Evolutionary conservation across 2,113 vertebrate species (phyloP).

Genomic region (Emydocephalus ijimae): DNA sequence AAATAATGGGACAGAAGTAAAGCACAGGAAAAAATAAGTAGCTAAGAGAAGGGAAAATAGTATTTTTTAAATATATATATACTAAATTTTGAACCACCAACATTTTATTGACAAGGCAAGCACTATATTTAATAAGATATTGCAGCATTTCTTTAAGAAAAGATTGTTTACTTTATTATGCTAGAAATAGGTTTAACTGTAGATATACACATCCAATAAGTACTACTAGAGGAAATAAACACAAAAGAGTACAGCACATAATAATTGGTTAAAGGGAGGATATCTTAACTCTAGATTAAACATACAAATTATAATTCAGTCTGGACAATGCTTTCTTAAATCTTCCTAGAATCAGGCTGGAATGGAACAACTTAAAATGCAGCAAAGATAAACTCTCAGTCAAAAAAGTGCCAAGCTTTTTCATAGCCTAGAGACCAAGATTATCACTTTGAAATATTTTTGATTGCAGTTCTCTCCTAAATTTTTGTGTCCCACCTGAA

Average conservation of each 20-base stretch:
- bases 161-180: not conserved
- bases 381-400: not conserved
- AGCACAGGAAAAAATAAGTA: not conserved
- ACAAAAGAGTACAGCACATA: not conserved
- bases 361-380: not conserved
- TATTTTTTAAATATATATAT: not conserved
- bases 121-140: not conserved
- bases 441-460: not conserved
- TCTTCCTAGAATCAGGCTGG: not conserved
- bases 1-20: not conserved
- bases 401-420: conserved; percentile 30
- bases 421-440: not conserved
- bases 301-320: not conserved
- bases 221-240: not conserved
- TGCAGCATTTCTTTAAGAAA: not conserved
- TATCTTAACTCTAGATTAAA: not conserved
- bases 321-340: not conserved
- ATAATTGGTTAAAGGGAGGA: not conserved
- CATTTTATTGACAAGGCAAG: not conserved
- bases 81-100: not conserved
- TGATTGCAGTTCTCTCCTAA: not conserved
- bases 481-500: not conserved
- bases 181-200: not conserved
- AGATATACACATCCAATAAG: not conserved
- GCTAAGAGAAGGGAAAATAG: not conserved